Base-by-base conservation (phyloP, 2,113 vertebrate genomes). In the Melanotaenia duboulayi region DNA sequence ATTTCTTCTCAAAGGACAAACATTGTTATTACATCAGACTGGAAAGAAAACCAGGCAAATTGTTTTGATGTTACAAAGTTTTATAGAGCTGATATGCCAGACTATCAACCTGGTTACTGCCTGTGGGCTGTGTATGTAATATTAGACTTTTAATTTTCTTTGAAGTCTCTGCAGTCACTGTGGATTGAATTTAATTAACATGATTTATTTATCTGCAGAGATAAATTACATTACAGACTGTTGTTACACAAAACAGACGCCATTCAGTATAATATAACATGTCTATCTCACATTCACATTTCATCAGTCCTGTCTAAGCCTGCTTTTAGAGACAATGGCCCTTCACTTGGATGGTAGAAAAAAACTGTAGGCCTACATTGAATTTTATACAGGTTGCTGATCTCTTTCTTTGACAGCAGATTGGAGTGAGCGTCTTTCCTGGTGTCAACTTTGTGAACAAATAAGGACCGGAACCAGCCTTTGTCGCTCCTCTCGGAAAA, bases 341-440 rank as follows among this genome's bases (percentile, higher is more conserved):
- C 7, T 13, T 37, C n/a, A 28, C 20, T 42, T 55, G 60, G 16
- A 13, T 59, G 13, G 1, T 50, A 75, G 32, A 22, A 71, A 65
- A 65, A 20, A 7, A 35, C 32, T 71, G 14, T 19, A 14, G 52
- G 64, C 91, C 71, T 86, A 98, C 97, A 98, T 66, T 99, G 97
- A 59, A 99, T 96, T 89, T 99, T 98, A 81, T 98, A 99, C 80
- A 99, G 95, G 92, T 92, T 96, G 88, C 96, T 99, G 83, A 96
- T 97, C 86, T 97, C 97, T 85, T 93, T 96, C 93, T 99, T 99
- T 78, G 97, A 98, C 66, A 99, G 93, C 61, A 99, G 94, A 86
- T 96, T 99, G 80, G 97, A 99, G 87, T 99, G 97, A 2, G 97
- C 96, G 1, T 99, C 97, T 91, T 96, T 98, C 81, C 97, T 96